Evolutionary conservation across 2,888 invertebrate species (phyloP).

Genomic region (Micropterix aruncella): DNA sequence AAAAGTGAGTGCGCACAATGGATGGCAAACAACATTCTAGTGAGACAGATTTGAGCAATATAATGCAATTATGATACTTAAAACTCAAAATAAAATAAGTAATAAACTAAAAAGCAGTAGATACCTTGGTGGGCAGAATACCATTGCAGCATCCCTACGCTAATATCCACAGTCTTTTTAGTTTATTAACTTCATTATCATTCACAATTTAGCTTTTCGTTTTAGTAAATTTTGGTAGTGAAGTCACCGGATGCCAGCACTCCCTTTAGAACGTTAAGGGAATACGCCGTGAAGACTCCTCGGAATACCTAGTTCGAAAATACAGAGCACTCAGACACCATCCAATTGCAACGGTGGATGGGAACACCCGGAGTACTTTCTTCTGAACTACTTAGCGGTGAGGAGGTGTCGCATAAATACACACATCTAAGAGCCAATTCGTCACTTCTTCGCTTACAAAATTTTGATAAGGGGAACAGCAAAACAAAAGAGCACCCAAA

Average conservation of each 20-base stretch:
- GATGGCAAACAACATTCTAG: constrained; percentile 11
- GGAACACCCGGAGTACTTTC: not conserved
- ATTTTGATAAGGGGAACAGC: too few relatives aligned
- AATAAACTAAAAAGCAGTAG: constrained; percentile 17
- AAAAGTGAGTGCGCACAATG: constrained; percentile 6
- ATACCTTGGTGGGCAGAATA: constrained; percentile 49
- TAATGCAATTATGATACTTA: constrained; percentile 11
- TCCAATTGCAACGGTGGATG: constrained; percentile 6
- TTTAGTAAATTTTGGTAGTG: constrained; percentile 7
- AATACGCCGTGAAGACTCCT: constrained; percentile 9
- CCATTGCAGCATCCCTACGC: constrained; percentile 49
- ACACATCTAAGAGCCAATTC: too few relatives aligned
- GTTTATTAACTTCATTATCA: constrained; percentile 14
- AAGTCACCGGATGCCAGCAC: constrained; percentile 9
- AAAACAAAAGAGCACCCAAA: not conserved
- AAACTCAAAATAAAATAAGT: constrained; percentile 6
- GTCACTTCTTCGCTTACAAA: too few relatives aligned
- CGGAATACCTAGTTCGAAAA: constrained; percentile 11
- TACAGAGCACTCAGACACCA: constrained; percentile 10
- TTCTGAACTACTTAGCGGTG: not conserved
- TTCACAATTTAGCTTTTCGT: constrained; percentile 8
- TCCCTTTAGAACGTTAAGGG: constrained; percentile 9
- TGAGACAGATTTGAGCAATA: constrained; percentile 10
- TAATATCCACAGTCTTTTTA: constrained; percentile 30
- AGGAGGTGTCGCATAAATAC: not conserved